Conservation (phyloP, 2,797 vertebrate genomes). For the Heteromormyrus szaboi region DNA sequence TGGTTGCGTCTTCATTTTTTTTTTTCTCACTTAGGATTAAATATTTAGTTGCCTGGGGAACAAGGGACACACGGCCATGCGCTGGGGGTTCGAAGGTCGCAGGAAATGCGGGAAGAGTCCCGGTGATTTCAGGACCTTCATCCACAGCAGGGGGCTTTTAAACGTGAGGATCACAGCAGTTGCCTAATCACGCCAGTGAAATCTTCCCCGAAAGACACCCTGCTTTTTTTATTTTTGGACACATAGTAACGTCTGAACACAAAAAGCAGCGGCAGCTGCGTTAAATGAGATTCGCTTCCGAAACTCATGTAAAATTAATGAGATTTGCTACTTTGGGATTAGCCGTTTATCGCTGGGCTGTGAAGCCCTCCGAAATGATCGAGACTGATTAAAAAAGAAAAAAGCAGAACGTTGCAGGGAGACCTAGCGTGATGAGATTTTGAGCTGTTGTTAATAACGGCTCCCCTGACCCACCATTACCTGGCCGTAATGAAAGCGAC, state of each 20-base stretch:
- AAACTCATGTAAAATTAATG: slow-evolving; percentile 59
- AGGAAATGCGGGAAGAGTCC: slow-evolving; percentile 18
- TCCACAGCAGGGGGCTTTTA: slow-evolving; percentile 21
- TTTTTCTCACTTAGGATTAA: slow-evolving; percentile 26
- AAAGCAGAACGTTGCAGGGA: neutral
- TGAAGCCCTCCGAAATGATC: slow-evolving; percentile 50
- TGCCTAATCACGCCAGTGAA: slow-evolving; percentile 36
- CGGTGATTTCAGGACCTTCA: neutral
- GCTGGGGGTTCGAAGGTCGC: slow-evolving; percentile 18
- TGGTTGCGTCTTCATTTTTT: slow-evolving; percentile 22
- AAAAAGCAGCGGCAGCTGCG: slow-evolving; percentile 46
- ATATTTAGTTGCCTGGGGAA: slow-evolving; percentile 38
- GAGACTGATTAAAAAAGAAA: slow-evolving; percentile 36
- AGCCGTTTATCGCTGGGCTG: slow-evolving; percentile 48
- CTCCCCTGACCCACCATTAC: slow-evolving; percentile 26
- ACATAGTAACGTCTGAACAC: slow-evolving; percentile 28
- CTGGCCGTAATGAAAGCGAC: slow-evolving; percentile 24
- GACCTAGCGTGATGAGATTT: slow-evolving; percentile 31
- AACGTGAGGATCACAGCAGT: slow-evolving; percentile 10
- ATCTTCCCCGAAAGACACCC: slow-evolving; percentile 29
- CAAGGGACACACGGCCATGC: slow-evolving; percentile 25
- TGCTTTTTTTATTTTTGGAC: slow-evolving; percentile 23
- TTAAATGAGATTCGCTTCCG: slow-evolving; percentile 37
- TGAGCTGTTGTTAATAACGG: slow-evolving; percentile 28
- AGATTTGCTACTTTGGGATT: slow-evolving; percentile 44